Evolutionary conservation across 2,113 vertebrate species (phyloP).

Genomic region (Nothoprocta perdicaria): DNA sequence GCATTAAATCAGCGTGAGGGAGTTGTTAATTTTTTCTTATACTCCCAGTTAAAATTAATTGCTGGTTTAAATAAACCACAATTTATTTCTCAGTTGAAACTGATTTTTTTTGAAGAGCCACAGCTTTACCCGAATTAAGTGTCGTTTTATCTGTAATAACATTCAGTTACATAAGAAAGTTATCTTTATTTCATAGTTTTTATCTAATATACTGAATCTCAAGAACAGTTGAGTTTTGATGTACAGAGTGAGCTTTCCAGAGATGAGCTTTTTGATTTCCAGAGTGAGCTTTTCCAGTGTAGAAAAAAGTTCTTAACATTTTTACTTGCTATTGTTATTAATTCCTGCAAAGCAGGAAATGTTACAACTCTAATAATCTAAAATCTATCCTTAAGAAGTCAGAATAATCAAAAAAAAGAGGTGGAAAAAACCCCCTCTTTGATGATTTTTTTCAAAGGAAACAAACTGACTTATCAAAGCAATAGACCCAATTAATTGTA

Average conservation of each 20-base stretch:
- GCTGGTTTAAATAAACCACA: conserved; percentile 1
- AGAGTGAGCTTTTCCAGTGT: not conserved
- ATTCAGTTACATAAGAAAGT: conserved; percentile 6
- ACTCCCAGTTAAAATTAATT: conserved; percentile 30
- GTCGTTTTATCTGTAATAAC: conserved; percentile 1
- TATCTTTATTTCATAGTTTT: not conserved
- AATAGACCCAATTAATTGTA: not conserved
- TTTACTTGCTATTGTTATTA: not conserved
- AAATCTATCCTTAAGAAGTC: not conserved
- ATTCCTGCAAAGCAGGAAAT: not conserved
- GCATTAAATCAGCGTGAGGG: not conserved
- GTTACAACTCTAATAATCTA: not conserved
- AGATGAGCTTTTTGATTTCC: too few species aligned
- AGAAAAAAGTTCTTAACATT: not conserved
- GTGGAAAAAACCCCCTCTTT: not conserved
- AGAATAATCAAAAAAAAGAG: not conserved
- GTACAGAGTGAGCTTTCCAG: not conserved
- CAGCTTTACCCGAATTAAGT: conserved; percentile 25
- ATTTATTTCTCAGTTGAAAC: not conserved
- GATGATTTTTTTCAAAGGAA: conserved; percentile 30
- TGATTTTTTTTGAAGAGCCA: conserved; percentile 33
- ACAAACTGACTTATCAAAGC: not conserved
- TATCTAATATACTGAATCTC: conserved; percentile 27
- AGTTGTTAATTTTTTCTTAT: conserved; percentile 21
- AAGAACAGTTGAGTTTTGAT: not conserved